Percentiles rank a stretch among this genome's conserved stretches.
Conservation (phyloP, 2,113 vertebrate species). For the Astur gentilis region DNA sequence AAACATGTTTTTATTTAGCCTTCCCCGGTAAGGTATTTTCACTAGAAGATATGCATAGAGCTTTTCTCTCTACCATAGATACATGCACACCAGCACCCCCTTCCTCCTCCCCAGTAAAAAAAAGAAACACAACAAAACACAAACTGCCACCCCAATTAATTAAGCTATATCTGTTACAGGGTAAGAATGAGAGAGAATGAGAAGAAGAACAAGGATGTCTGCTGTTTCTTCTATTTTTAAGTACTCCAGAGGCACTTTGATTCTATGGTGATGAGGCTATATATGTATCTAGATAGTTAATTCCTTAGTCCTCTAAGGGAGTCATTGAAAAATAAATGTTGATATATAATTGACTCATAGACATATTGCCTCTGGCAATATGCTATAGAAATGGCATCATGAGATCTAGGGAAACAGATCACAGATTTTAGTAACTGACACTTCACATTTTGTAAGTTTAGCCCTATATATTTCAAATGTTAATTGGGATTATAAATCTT, state of each 20-base stretch:
- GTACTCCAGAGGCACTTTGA: not conserved
- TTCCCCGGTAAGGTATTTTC: not conserved
- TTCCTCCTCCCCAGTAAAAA: not conserved
- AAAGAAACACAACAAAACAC: no score
- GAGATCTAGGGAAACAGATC: conserved; percentile 43
- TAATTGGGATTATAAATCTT: conserved; percentile 65
- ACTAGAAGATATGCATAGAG: not conserved
- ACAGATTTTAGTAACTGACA: conserved; percentile 55
- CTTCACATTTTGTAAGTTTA: conserved; percentile 54
- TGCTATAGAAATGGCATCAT: conserved; percentile 48
- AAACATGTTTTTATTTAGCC: not conserved
- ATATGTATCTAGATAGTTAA: conserved; percentile 17
- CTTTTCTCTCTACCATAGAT: not conserved
- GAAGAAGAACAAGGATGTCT: not conserved
- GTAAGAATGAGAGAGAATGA: not conserved
- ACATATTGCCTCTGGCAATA: conserved; percentile 52
- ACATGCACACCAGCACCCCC: not conserved
- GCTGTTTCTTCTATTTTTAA: conserved; percentile 1
- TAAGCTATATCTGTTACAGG: not conserved
- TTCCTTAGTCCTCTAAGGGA: conserved; percentile 8
- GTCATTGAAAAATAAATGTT: conserved; percentile 52
- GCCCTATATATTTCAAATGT: conserved; percentile 57
- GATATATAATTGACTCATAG: conserved; percentile 62
- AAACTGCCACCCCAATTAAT: not conserved
- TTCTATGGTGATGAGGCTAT: conserved; percentile 1